phyloP scores from a whole-genome alignment of 2,113 vertebrate genomes.

The Cinclus cinclus region DNA sequence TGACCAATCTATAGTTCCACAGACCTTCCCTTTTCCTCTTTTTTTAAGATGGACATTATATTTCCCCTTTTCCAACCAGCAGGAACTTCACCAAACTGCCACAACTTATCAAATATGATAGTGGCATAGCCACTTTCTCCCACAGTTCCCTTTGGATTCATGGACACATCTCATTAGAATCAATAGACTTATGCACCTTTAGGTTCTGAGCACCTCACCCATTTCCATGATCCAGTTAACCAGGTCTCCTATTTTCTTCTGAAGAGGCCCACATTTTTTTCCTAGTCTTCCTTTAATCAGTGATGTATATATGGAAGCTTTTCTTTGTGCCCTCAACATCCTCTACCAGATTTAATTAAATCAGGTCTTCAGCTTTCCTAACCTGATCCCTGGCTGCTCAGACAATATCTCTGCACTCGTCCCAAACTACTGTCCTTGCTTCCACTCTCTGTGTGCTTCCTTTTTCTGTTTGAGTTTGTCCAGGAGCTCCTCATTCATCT shows the following conservation, averaged over 20 bases:
- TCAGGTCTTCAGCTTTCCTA: neutral
- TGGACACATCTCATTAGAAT: neutral
- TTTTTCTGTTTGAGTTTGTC: neutral
- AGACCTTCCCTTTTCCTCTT: neutral
- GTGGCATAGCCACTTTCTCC: neutral
- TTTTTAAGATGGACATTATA: neutral
- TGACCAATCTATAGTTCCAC: neutral
- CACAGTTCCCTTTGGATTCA: neutral
- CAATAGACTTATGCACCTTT: rapidly evolving
- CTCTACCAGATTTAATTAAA: neutral
- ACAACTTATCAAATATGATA: neutral
- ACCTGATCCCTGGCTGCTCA: neutral
- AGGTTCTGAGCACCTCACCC: neutral
- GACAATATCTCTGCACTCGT: neutral
- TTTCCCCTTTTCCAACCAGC: neutral
- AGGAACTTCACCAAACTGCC: neutral
- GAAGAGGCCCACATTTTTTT: neutral
- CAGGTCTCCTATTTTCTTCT: neutral
- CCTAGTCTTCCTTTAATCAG: neutral
- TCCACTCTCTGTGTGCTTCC: neutral
- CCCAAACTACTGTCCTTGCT: neutral
- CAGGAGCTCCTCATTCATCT: neutral
- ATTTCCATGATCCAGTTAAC: neutral
- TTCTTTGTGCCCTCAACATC: neutral
- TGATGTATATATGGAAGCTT: rapidly evolving